Base-by-base conservation (phyloP, 2,113 vertebrate genomes). In the Plectropomus leopardus region DNA sequence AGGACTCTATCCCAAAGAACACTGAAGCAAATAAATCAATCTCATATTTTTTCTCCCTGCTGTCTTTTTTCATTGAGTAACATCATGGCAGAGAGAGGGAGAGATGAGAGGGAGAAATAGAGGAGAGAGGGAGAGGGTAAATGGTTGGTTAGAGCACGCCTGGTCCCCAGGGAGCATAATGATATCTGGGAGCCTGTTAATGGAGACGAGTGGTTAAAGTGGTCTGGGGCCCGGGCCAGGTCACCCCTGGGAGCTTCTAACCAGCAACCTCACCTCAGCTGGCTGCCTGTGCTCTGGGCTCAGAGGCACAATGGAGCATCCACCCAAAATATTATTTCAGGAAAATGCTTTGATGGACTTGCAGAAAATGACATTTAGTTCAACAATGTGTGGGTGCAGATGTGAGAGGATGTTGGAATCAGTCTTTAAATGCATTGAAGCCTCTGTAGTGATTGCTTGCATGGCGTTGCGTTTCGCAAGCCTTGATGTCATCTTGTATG, bases 11-110 rank as follows among this genome's bases (percentile, higher is more conserved):
- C 93, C 94, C 93, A 93, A 96, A 95, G 96, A 97, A 95, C 92
- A 93, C 85, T 91, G 92, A 93, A 95, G 95, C 93, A 96, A 95
- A 96, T 96, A 95, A 97, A 96, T 96, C 94, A 94, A 95, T 97
- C 95, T 96, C 95, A 95, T 90, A 93, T 94, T 94, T 94, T 90
- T 87, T 88, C 90, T 91, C 83, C 71, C 68, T 13, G 79, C 87
- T 91, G 91, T 92, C 88, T 92, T 92, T 92, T 92, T 93, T 91
- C 94, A 95, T 96, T 95, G 93, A 94, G 93, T 90, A 94, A 92
- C 94, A 95, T 94, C 94, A 93, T 93, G 90, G 82, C 87, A 86
- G 85, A 86, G 80, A 71, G 82, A 82, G 86, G 57, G 64, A 80
- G 75, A 77, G 70, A 80, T 61, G 79, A 73, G 88, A 34, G 73